Evolutionary conservation across 2,113 vertebrate species (phyloP).

Genomic region (Cyanoderma ruficeps): DNA sequence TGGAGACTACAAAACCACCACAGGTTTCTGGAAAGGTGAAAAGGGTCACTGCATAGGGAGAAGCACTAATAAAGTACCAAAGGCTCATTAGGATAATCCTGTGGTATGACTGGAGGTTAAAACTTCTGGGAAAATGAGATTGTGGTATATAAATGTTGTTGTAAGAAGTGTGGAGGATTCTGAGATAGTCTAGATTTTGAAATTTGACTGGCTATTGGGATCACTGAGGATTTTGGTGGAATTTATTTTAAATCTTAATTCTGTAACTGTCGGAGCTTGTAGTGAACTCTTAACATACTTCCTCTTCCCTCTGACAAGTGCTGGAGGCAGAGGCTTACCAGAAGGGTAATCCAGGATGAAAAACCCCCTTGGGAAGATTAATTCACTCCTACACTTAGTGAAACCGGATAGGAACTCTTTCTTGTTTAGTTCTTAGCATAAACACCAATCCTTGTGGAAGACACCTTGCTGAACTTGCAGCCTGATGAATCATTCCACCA

Average conservation of each 20-base stretch:
- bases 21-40: background rate
- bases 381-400: background rate
- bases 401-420: background rate
- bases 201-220: background rate
- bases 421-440: conserved; percentile 5
- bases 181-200: background rate
- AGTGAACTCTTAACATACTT: background rate
- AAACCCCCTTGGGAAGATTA: background rate
- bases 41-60: background rate
- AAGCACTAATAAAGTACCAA: background rate
- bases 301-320: background rate
- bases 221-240: background rate
- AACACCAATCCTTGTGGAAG: background rate
- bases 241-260: background rate
- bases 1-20: background rate
- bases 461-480: background rate
- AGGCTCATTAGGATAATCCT: background rate
- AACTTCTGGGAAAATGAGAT: background rate
- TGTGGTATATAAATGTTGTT: background rate
- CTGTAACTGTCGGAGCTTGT: background rate
- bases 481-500: conserved; percentile 8
- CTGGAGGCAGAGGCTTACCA: background rate
- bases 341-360: background rate
- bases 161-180: background rate
- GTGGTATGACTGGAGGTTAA: background rate